These are phyloP conservation scores for Augiades crinisus DNA, from an alignment of 2,888 invertebrate genomes.

Conservation along the genomic window DNA sequence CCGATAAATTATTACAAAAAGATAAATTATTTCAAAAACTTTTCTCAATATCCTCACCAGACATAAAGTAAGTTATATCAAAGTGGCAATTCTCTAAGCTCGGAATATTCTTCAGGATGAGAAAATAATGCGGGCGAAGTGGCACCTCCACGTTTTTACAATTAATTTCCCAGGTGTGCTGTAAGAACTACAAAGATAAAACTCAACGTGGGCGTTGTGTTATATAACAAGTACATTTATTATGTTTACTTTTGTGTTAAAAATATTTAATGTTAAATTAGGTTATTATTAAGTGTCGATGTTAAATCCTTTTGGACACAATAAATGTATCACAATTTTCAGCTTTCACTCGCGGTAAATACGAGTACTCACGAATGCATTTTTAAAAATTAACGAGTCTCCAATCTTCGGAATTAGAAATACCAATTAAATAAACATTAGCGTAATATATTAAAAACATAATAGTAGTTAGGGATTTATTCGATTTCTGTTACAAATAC, in stretches of 20 bases:
- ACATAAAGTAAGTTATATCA: conserved; percentile 14
- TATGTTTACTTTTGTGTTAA: not conserved
- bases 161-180: conserved; percentile 21
- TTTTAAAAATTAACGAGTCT: no score
- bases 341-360: no score
- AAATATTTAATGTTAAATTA: not conserved
- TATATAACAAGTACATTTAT: conserved; percentile 20
- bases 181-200: conserved; percentile 22
- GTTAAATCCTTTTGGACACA: no score
- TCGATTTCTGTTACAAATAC: no score
- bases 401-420: no score
- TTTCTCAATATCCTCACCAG: conserved; percentile 15
- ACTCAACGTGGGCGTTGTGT: conserved; percentile 32
- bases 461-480: no score
- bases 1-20: conserved; percentile 4
- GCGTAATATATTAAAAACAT: no score
- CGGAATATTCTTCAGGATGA: conserved; percentile 11
- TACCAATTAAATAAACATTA: no score
- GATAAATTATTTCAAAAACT: conserved; percentile 12
- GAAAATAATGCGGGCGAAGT: conserved; percentile 12
- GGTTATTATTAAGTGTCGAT: no score
- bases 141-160: conserved; percentile 12
- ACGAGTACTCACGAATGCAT: no score
- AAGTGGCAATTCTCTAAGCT: conserved; percentile 14
- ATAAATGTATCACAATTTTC: no score